Conservation (phyloP, 1,140 invertebrate species). For the Trinorchestia longiramus region DNA sequence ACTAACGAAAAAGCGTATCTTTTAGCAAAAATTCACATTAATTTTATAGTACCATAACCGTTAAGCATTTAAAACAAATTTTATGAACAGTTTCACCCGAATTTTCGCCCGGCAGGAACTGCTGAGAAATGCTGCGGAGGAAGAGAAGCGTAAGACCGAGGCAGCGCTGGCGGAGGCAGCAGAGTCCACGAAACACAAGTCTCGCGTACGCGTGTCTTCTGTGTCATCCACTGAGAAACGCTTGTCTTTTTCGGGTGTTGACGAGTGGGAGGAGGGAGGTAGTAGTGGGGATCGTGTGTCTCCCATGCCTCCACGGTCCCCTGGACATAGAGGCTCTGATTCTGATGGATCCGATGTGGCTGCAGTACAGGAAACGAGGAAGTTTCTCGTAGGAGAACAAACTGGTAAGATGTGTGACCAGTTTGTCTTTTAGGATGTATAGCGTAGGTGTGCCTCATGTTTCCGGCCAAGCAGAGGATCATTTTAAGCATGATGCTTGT, state of each 20-base stretch:
- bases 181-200: not conserved
- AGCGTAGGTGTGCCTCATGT: no score
- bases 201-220: not conserved
- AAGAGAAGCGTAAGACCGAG: not conserved
- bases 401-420: slow-evolving; percentile 1
- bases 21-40: no score
- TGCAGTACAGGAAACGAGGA: slow-evolving; percentile 3
- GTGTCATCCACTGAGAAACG: not conserved
- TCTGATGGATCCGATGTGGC: slow-evolving; percentile 33
- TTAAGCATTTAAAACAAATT: not conserved
- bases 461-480: no score
- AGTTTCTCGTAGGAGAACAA: slow-evolving; percentile 19
- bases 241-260: slow-evolving; percentile 11
- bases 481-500: no score
- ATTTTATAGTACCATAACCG: no score
- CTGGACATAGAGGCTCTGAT: not conserved
- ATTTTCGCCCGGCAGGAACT: not conserved
- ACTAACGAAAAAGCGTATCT: no score
- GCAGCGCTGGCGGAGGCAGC: not conserved
- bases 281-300: slow-evolving; percentile 7
- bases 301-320: not conserved
- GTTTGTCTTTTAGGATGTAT: not conserved
- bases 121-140: not conserved
- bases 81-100: not conserved
- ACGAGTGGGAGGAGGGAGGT: slow-evolving; percentile 1